phyloP scores from a whole-genome alignment of 2,888 invertebrate species.

The Unio pictorum region DNA sequence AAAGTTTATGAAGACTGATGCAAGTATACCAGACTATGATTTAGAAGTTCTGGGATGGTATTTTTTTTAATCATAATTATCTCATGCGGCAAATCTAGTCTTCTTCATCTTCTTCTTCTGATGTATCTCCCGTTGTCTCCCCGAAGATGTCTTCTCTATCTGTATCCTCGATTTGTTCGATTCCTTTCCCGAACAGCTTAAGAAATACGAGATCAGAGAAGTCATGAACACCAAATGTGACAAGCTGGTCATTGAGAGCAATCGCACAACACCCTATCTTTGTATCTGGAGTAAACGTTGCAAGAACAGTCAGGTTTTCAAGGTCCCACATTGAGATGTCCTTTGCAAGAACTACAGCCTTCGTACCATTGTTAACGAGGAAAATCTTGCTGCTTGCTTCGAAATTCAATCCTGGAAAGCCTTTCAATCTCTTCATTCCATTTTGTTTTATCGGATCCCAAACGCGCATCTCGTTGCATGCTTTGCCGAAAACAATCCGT shows the following conservation, averaged over 20 bases:
- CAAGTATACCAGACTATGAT: too few species aligned
- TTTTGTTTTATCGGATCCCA: conserved; percentile 61
- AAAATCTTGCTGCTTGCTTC: conserved; percentile 59
- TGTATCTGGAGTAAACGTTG: conserved; percentile 67
- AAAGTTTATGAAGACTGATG: too few species aligned
- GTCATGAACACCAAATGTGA: conserved; percentile 64
- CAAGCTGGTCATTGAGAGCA: conserved; percentile 55
- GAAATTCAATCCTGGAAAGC: conserved; percentile 56
- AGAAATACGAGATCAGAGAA: conserved; percentile 57
- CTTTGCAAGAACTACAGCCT: conserved; percentile 64
- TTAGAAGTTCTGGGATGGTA: too few species aligned
- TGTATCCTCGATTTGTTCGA: conserved; percentile 33
- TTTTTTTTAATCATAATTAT: too few species aligned
- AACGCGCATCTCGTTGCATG: conserved; percentile 60
- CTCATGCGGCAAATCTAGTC: conserved; percentile 1
- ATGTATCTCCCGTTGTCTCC: conserved; percentile 53
- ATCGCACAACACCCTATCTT: conserved; percentile 58
- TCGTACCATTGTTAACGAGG: conserved; percentile 49
- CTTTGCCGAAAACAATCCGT: conserved; percentile 64
- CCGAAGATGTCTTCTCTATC: conserved; percentile 55
- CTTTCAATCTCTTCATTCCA: conserved; percentile 52
- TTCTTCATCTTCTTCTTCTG: conserved; percentile 49
- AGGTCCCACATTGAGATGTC: conserved; percentile 69
- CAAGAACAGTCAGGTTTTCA: conserved; percentile 49
- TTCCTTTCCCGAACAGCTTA: conserved; percentile 43